Percentiles rank a stretch among this genome's conserved stretches.
phyloP scores from a whole-genome alignment of 2,113 vertebrate species.

The Rhinolophus sinicus region DNA sequence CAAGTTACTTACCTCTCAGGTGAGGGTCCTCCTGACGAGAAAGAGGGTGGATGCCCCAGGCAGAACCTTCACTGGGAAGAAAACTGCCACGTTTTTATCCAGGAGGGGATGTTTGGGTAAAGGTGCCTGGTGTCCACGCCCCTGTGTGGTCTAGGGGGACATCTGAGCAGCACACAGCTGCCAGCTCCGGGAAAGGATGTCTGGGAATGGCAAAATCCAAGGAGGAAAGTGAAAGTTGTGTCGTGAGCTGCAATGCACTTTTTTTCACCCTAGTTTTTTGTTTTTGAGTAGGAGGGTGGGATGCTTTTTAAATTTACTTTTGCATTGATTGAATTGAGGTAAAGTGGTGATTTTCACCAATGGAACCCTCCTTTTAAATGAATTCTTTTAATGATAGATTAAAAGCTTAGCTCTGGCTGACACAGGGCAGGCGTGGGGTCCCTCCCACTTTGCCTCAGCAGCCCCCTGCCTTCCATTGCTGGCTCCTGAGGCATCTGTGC shows the following conservation, averaged over 20 bases:
- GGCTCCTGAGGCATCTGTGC: background rate
- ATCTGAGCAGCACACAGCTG: background rate
- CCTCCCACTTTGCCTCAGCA: background rate
- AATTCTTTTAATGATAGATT: background rate
- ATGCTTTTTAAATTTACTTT: background rate
- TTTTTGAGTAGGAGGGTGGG: background rate
- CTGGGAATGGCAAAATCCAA: rapidly evolving
- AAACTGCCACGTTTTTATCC: background rate
- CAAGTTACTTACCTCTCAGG: constrained; percentile 47
- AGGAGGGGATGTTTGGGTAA: no score
- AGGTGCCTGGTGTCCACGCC: rapidly evolving
- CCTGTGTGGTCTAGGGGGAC: background rate
- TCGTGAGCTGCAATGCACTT: rapidly evolving
- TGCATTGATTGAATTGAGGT: background rate
- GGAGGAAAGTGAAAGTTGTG: background rate
- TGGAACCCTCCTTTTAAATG: background rate
- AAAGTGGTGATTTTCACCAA: background rate
- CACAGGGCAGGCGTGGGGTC: background rate
- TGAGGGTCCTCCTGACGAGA: background rate
- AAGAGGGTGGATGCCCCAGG: background rate
- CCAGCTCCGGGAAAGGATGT: background rate
- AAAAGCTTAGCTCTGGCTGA: background rate
- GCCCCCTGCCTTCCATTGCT: background rate
- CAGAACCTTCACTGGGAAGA: background rate
- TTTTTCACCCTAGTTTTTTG: background rate